phyloP scores from a whole-genome alignment of 2,888 invertebrate species.

The Apotomis turbidana region DNA sequence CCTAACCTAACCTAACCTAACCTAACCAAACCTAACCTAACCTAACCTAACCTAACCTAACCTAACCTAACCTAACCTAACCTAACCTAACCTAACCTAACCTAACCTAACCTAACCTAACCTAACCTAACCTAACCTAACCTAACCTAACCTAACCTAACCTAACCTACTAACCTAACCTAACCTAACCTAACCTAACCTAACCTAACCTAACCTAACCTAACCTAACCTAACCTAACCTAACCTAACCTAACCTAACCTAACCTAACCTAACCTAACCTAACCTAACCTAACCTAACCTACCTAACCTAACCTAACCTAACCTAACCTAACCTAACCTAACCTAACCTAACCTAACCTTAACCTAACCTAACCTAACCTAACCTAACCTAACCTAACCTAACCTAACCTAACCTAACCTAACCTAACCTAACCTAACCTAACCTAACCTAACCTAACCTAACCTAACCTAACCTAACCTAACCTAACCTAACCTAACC shows the following conservation, averaged over 20 bases:
- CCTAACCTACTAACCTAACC: too few species aligned
- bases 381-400: constrained; percentile 42
- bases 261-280: constrained; percentile 42
- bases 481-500: constrained; percentile 36
- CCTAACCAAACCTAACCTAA: constrained; percentile 40
- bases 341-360: constrained; percentile 42
- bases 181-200: constrained; percentile 41
- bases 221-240: constrained; percentile 39
- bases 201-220: constrained; percentile 37
- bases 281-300: too few species aligned
- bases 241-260: constrained; percentile 41
- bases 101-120: constrained; percentile 42
- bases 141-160: constrained; percentile 41
- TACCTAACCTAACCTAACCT: too few species aligned
- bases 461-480: constrained; percentile 40
- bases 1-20: constrained; percentile 41
- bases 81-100: constrained; percentile 37
- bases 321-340: constrained; percentile 43
- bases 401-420: constrained; percentile 43
- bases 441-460: constrained; percentile 40
- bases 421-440: constrained; percentile 42
- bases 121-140: constrained; percentile 37
- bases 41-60: constrained; percentile 38
- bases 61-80: constrained; percentile 41
- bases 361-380: constrained; percentile 44